A percentile compares a stretch with the other conserved stretches of the same genome.
These are phyloP conservation scores for Phymatocera aterrima DNA, from an alignment of 2,888 invertebrate genomes.

Conservation along the genomic window DNA sequence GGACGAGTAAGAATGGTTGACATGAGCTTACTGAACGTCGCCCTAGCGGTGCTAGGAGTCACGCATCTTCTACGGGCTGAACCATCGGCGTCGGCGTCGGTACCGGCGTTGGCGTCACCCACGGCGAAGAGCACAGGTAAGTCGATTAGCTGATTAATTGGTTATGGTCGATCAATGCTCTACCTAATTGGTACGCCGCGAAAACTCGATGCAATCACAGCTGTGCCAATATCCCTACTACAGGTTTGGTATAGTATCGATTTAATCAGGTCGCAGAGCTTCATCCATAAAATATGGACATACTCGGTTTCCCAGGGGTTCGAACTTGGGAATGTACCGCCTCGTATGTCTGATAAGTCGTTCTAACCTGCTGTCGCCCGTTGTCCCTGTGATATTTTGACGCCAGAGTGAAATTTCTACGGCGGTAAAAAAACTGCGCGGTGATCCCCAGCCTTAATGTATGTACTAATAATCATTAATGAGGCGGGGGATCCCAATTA, in stretches of 20 bases:
- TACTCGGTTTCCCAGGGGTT: conserved; percentile 6
- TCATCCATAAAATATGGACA: conserved; percentile 20
- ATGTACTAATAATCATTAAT: conserved; percentile 4
- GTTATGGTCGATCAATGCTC: conserved; percentile 35
- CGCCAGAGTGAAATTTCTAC: neutral
- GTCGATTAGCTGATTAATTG: conserved; percentile 48
- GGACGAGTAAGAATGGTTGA: conserved; percentile 67
- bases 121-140: conserved; percentile 69
- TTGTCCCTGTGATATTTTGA: conserved; percentile 11
- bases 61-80: conserved; percentile 67
- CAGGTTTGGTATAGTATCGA: conserved; percentile 21
- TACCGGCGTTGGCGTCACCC: conserved; percentile 57
- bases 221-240: conserved; percentile 13
- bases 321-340: conserved; percentile 3
- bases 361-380: conserved; percentile 3
- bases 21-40: conserved; percentile 66
- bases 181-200: conserved; percentile 30
- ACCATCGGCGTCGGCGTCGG: conserved; percentile 66
- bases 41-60: conserved; percentile 69
- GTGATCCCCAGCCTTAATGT: conserved; percentile 1
- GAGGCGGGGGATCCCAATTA: conserved; percentile 13
- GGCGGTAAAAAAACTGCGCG: neutral
- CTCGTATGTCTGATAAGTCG: conserved; percentile 6
- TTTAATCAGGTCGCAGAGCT: conserved; percentile 21
- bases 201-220: conserved; percentile 33